Percentiles rank a stretch among this genome's conserved stretches.
Evolutionary conservation across 1,140 invertebrate genomes (phyloP).

Genomic region (Drosophila eugracilis): DNA sequence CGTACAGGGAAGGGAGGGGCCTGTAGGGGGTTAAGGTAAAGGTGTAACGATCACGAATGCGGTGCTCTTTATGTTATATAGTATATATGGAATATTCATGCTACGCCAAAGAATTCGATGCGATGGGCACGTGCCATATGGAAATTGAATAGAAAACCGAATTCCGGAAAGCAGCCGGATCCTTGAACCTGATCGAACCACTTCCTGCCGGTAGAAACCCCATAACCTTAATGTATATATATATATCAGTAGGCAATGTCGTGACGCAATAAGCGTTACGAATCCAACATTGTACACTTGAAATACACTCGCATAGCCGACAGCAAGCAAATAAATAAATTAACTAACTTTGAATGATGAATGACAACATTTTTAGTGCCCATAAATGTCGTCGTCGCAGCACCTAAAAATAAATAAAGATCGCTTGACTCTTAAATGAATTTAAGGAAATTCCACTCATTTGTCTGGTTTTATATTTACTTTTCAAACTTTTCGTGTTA

Average conservation of each 20-base stretch:
- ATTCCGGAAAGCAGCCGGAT: conserved; percentile 23
- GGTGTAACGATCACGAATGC: conserved; percentile 59
- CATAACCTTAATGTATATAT: too few relatives aligned
- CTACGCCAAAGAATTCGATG: conserved; percentile 53
- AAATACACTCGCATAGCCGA: background rate
- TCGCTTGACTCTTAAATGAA: background rate
- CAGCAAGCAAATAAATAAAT: conserved; percentile 18
- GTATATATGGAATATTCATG: conserved; percentile 24
- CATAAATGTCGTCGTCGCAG: background rate
- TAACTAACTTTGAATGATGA: conserved; percentile 25
- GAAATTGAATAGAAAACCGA: background rate
- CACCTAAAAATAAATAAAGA: background rate
- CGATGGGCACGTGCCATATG: conserved; percentile 25
- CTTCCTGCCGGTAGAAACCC: conserved; percentile 22
- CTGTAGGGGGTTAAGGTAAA: conserved; percentile 13
- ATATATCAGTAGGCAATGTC: background rate
- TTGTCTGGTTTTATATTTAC: too few relatives aligned
- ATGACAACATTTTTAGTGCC: conserved; percentile 15
- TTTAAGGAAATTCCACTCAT: background rate
- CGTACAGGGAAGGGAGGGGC: too few relatives aligned
- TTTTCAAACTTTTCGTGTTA: too few relatives aligned
- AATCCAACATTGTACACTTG: conserved; percentile 4
- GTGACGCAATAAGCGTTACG: conserved; percentile 29
- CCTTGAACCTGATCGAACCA: conserved; percentile 39
- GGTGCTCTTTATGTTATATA: conserved; percentile 12